Conservation (phyloP, 2,797 vertebrate species). For the Thamnophis elegans region DNA sequence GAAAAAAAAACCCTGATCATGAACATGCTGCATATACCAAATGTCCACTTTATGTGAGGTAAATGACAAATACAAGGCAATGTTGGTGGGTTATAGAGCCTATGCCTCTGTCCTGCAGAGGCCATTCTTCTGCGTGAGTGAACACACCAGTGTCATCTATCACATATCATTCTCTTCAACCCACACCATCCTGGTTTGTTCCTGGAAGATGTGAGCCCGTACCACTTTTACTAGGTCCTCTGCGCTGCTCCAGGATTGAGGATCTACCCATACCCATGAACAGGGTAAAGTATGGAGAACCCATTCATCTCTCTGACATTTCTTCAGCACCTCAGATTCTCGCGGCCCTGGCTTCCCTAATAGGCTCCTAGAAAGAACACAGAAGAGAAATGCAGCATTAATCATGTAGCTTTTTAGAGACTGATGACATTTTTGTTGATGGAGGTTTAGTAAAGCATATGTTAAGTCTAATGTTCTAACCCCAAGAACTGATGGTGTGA, state of each 20-base stretch:
- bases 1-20: not conserved
- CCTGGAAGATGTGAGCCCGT: conserved; percentile 72
- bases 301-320: conserved; percentile 59
- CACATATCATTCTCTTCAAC: conserved; percentile 53
- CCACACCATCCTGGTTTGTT: conserved; percentile 73
- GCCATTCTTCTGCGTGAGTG: not conserved
- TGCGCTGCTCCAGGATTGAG: conserved; percentile 54
- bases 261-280: conserved; percentile 67
- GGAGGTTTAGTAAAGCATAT: conserved; percentile 27
- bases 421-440: conserved; percentile 13
- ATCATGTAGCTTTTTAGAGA: not conserved
- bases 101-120: conserved; percentile 18
- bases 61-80: not conserved
- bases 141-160: not conserved
- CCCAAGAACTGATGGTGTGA: not conserved
- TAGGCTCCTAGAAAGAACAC: conserved; percentile 58
- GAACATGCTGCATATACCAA: fast-evolving
- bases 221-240: conserved; percentile 76
- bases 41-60: not conserved
- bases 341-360: conserved; percentile 64
- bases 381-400: not conserved
- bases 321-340: conserved; percentile 72
- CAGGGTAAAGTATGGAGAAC: conserved; percentile 66
- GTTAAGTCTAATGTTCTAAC: conserved; percentile 11
- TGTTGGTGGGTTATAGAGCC: not conserved